Base-by-base conservation (phyloP, 2,888 invertebrate species). In the Fragum fragum region DNA sequence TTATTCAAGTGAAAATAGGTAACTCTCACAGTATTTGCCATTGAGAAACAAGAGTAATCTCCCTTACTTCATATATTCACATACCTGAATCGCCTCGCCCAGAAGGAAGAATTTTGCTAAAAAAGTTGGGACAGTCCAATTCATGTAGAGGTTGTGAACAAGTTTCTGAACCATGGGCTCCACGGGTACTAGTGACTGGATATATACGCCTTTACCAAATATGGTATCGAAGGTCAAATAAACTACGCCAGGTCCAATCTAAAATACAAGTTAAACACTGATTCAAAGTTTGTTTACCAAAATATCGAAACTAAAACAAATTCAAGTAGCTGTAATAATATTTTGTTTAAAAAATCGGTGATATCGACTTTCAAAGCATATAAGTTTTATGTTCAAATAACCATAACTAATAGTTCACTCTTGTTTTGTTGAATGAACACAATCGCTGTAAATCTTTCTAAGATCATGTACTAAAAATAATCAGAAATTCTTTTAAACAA, bases 121-220 rank as follows among this genome's bases (percentile, higher is more conserved):
- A 0, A 96, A 95, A 0, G 96, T 96, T 32, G 96, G 95, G 76
- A 96, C 92, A 0, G 91, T 89, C 74, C 93, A 91, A 61, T 96
- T 96, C 0, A 96, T 96, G 94, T 96, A 98, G 85, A 98, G 95
- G n/a, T 97, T 95, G 91, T 98, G 98, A 0, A 97, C 95, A 0
- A 98, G 96, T 85, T 96, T 96, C 93, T 98, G 98, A 0, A 97
- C 91, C 55, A 97, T 93, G 0, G 98, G 97, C 18, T 96, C 97
- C 3, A 97, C 89, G 0, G 98, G 98, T 0, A 97, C 97, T 1
- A 98, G 96, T 0, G 96, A 96, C 93, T 98, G 98, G 0, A 97
- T 93, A 29, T 97, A 96, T 68, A 96, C 95, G 16, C 95, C 95
- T 9, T 90, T 91, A 1, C 95, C 95, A 68, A 97, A 93, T 0